Evolutionary conservation across 2,797 vertebrate species (phyloP).

Genomic region (Myoxocephalus aenaeus): DNA sequence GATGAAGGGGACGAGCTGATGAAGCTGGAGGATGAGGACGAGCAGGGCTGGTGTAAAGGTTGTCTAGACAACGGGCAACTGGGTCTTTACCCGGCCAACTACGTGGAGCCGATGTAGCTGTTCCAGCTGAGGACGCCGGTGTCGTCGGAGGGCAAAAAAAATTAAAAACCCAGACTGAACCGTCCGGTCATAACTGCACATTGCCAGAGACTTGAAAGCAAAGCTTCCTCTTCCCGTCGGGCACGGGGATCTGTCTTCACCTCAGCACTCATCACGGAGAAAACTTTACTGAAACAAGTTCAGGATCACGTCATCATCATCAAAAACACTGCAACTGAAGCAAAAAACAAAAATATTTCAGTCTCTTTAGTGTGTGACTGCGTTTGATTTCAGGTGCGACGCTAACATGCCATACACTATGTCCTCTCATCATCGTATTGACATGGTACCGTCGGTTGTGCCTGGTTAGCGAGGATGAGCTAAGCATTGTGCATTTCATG

Average conservation of each 20-base stretch:
- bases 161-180: conserved; percentile 81
- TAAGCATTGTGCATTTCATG: conserved; percentile 78
- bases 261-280: conserved; percentile 54
- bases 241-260: conserved; percentile 67
- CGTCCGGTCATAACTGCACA: conserved; percentile 84
- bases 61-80: conserved; percentile 92
- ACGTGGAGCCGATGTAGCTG: conserved; percentile 91
- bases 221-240: conserved; percentile 65
- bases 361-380: conserved; percentile 65
- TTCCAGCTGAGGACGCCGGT: conserved; percentile 45
- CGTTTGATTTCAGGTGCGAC: conserved; percentile 66
- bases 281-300: conserved; percentile 38
- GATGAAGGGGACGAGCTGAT: conserved; percentile 91
- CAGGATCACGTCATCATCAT: conserved; percentile 40
- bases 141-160: conserved; percentile 64
- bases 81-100: conserved; percentile 97
- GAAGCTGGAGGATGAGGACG: conserved; percentile 97
- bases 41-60: conserved; percentile 98
- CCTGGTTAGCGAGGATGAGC: conserved; percentile 75
- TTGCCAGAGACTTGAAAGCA: conserved; percentile 78
- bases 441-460: conserved; percentile 66
- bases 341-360: conserved; percentile 24
- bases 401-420: conserved; percentile 69
- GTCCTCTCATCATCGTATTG: conserved; percentile 58
- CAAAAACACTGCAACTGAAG: conserved; percentile 56